These are phyloP conservation scores for Hydroisotoma schaefferi DNA, from an alignment of 2,888 invertebrate species.

Conservation along the genomic window DNA sequence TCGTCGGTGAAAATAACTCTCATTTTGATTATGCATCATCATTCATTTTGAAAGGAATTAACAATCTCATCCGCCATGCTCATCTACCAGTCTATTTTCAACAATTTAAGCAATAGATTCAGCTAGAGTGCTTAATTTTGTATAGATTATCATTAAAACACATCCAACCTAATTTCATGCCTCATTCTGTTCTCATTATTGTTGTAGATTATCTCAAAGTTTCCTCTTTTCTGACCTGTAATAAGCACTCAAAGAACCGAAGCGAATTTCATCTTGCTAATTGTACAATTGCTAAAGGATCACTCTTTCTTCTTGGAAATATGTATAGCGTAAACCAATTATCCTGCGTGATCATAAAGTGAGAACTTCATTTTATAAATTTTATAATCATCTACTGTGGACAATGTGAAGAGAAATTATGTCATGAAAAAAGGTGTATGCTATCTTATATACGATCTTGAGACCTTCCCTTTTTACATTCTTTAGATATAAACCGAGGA, in stretches of 20 bases:
- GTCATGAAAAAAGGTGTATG: no score
- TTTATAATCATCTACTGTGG: no score
- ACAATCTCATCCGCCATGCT: constrained; percentile 17
- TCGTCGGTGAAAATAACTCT: background rate
- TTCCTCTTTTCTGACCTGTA: no score
- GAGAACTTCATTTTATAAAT: background rate
- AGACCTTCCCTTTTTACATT: no score
- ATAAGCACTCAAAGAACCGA: background rate
- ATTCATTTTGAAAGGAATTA: constrained; percentile 23
- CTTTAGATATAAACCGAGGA: no score
- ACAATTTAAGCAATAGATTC: background rate
- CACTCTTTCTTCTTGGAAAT: no score
- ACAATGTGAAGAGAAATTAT: no score
- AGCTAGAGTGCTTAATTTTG: background rate
- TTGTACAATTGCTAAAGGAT: no score
- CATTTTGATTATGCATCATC: constrained; percentile 20
- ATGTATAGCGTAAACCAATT: no score
- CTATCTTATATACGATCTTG: no score
- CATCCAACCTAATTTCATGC: constrained; percentile 4
- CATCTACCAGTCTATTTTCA: background rate
- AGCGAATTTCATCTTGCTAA: background rate
- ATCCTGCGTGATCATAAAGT: no score
- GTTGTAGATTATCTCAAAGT: background rate
- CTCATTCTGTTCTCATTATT: constrained; percentile 4
- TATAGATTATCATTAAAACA: constrained; percentile 1